Evolutionary conservation across 2,888 invertebrate species (phyloP), one percentile per base, ranked within the genome.

Genomic region (Stenodera caucasica): DNA sequence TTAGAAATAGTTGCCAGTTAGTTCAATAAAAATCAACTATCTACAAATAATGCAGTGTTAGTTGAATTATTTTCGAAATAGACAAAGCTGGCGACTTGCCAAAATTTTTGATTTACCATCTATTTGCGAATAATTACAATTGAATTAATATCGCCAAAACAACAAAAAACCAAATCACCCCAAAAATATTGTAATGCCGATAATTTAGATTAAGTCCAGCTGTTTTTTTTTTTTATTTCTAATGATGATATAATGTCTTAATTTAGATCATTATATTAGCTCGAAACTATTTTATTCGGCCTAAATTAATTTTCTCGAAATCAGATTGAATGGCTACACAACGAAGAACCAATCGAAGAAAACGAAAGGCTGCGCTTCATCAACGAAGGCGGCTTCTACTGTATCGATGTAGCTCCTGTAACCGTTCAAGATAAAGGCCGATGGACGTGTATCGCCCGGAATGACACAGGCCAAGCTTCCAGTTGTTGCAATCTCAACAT

Each of bases 261-360:
- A 45, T 12, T 45, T 45, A 45, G 45, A 21, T 23, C 45, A n/a
- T 29, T 9, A 11, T 37, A 45, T 58, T 6, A 69, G 45, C 45
- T 45, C 45, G 1, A 21, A 45, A 45, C 18, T 45, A 45, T 45
- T 45, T 45, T 6, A 45, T 45, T 45, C 21, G 45, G 6, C 45
- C 45, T 35, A 15, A 32, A 23, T 45, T 23, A n/a, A 45, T 45
- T 23, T 45, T 23, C 54, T 23, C 4, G 11, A 45, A 23, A 69
- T 18, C 58, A 95, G 94, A 88, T 95, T 69, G 91, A 90, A 72
- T 95, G 95, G 93, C 90, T 89, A 78, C 89, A 90, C 73, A 93
- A 95, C 79, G 92, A 94, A 78, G 85, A 88, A 37, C 85, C 87
- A 54, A 83, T 95, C 67, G 84, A 86, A 75, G 88, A 89, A 73